These are phyloP conservation scores for Cacoxenus indagator DNA, from an alignment of 2,888 invertebrate species.

Conservation along the genomic window DNA sequence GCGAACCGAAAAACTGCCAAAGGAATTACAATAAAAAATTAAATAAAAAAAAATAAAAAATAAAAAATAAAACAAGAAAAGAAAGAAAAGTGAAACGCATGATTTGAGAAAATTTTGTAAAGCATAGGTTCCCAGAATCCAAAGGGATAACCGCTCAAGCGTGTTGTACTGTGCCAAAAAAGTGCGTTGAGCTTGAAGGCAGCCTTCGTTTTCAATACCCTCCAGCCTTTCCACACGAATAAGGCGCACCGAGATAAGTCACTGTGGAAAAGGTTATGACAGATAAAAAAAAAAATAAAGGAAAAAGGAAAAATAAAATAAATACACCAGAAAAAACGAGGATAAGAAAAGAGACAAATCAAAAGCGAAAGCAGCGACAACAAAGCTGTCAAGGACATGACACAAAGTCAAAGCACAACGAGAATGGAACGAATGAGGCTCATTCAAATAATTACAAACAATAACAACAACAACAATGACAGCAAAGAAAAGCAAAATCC, in stretches of 20 bases:
- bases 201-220: neutral
- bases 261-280: slow-evolving; percentile 30
- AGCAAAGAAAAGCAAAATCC: slow-evolving; percentile 3
- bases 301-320: slow-evolving; percentile 22
- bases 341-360: slow-evolving; percentile 18
- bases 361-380: slow-evolving; percentile 26
- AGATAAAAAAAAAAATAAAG: slow-evolving; percentile 12
- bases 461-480: slow-evolving; percentile 13
- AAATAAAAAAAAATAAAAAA: slow-evolving; percentile 48
- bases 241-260: neutral
- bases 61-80: neutral
- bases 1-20: slow-evolving; percentile 30
- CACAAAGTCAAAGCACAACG: slow-evolving; percentile 14
- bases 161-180: slow-evolving; percentile 51
- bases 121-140: neutral
- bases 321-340: slow-evolving; percentile 17
- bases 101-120: no score
- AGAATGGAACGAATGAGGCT: neutral
- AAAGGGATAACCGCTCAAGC: slow-evolving; percentile 39
- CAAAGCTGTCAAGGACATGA: slow-evolving; percentile 35
- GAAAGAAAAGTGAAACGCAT: slow-evolving; percentile 1
- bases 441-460: slow-evolving; percentile 18
- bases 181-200: neutral
- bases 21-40: slow-evolving; percentile 46
- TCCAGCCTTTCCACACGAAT: slow-evolving; percentile 16